A percentile compares a stretch with the other conserved stretches of the same genome.
Conservation (phyloP, 2,888 invertebrate species). For the Hemaris fuciformis region DNA sequence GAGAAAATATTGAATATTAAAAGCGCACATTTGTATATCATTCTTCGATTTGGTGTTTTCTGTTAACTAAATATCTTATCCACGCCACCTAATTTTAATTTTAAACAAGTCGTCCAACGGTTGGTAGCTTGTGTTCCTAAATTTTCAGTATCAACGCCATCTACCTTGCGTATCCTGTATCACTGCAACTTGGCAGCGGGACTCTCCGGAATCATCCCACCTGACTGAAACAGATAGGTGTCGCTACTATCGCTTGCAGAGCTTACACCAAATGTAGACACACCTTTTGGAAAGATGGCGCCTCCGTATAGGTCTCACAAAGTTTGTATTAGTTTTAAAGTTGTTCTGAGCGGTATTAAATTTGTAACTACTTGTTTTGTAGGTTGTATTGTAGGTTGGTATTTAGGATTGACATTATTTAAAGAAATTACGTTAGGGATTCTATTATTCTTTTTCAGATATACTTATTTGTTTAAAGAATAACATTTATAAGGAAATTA, state of each 20-base stretch:
- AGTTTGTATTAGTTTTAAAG: background rate
- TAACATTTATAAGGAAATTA: too few relatives aligned
- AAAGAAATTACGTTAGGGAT: too few relatives aligned
- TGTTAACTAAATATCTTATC: background rate
- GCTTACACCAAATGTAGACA: background rate
- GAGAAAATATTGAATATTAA: too few relatives aligned
- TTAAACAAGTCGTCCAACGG: background rate
- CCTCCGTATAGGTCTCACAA: slow-evolving; percentile 10
- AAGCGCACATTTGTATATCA: too few relatives aligned
- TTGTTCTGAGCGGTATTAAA: background rate
- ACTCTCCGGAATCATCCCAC: slow-evolving; percentile 20
- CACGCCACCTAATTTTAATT: background rate
- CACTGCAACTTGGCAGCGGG: slow-evolving; percentile 20
- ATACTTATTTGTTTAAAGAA: too few relatives aligned
- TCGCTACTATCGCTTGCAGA: slow-evolving; percentile 30
- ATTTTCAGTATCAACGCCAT: slow-evolving; percentile 37
- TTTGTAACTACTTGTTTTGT: background rate
- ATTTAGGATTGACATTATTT: background rate
- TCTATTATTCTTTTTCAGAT: too few relatives aligned
- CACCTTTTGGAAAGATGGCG: slow-evolving; percentile 41
- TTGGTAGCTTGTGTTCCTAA: background rate
- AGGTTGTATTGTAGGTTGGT: too few relatives aligned
- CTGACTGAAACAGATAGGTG: slow-evolving; percentile 35
- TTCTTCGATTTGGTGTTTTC: too few relatives aligned
- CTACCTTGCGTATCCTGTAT: slow-evolving; percentile 28